These are phyloP conservation scores for Ictidomys tridecemlineatus DNA, from an alignment of 2,113 vertebrate species.

Conservation along the genomic window DNA sequence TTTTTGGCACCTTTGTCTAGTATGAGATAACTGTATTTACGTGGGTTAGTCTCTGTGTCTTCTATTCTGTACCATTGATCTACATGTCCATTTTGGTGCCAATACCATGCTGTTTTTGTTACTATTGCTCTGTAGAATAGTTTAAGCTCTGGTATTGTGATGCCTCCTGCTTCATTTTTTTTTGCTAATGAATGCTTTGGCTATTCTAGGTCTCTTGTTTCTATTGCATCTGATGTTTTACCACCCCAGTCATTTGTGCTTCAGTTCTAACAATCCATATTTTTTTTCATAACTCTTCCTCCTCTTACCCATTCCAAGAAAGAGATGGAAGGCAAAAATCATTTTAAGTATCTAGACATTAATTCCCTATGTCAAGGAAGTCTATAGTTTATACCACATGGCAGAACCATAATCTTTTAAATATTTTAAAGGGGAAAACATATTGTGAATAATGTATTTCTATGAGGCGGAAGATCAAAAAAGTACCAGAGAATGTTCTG, in stretches of 20 bases:
- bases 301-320: background rate
- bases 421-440: slow-evolving; percentile 19
- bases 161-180: too few species aligned
- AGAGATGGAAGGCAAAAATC: background rate
- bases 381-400: background rate
- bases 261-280: background rate
- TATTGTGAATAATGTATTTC: background rate
- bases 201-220: too few species aligned
- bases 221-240: background rate
- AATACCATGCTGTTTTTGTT: too few species aligned
- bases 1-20: too few species aligned
- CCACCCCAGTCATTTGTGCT: background rate
- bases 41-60: too few species aligned
- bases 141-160: too few species aligned
- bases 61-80: too few species aligned
- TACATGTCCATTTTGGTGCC: too few species aligned
- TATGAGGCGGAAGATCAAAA: background rate
- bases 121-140: too few species aligned
- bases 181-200: too few species aligned
- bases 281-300: background rate
- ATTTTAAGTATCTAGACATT: background rate
- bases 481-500: background rate
- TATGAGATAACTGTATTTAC: too few species aligned
- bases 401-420: background rate
- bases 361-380: background rate